Base-by-base conservation (phyloP, 2,888 invertebrate species). In the Agrochola lota region DNA sequence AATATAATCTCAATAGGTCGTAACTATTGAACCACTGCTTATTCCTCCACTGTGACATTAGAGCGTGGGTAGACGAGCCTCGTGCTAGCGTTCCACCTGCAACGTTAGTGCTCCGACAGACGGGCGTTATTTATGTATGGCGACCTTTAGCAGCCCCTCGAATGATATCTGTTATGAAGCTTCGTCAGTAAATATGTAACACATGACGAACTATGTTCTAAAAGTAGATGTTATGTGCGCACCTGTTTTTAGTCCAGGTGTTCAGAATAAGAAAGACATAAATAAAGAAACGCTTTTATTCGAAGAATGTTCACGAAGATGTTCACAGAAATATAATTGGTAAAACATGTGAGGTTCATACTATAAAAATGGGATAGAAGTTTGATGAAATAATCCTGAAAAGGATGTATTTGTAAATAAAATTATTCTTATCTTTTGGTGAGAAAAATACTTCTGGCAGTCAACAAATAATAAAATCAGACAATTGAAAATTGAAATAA, bases 51-150 rank as follows among this genome's bases (percentile, higher is more conserved):
- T 87, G 71, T 84, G 78, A 0, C 60, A 35, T 55, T 17, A 55
- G n/a, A 70, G 62, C 78, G 87, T 85, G 76, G 78, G 85, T 66
- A 75, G 80, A 64, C 55, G 63, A 30, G 69, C 46, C 67, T 71
- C 84, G 63, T 81, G 73, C 71, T 62, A 55, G 55, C 49, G 55
- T 60, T 84, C 73, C 85, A 85, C 85, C 78, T 87, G 87, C 81
- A 71, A 74, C 74, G 63, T 52, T 55, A 84, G 71, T 20, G 63
- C 69, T 59, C 59, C 30, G 57, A 74, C 77, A 74, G 81, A 86
- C 82, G 15, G 68, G 17, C 67, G 17, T 86, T 80, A 86, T 85
- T 86, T 86, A 86, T 86, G 85, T 74, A 86, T 78, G 57, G n/a
- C 67, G 69, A 78, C 86, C 87, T 86, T 86, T 87, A 66, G 26